Evolutionary conservation across 2,113 vertebrate genomes (phyloP).

Genomic region (Australoheros scitulus): DNA sequence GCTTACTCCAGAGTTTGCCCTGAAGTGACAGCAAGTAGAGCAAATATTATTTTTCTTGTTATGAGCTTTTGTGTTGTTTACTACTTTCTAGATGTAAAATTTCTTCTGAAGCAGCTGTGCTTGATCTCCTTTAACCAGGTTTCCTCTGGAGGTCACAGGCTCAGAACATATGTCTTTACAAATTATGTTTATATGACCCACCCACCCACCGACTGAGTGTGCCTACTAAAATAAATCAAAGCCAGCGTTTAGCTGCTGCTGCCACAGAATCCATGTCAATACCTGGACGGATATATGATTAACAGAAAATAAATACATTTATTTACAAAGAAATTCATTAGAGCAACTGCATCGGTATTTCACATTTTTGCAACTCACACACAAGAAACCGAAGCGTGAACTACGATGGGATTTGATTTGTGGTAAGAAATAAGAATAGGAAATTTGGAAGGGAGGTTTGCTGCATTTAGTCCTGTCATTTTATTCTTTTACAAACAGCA

Average conservation of each 20-base stretch:
- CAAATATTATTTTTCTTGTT: neutral
- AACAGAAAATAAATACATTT: neutral
- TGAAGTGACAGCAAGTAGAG: neutral
- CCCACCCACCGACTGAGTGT: conserved; percentile 3
- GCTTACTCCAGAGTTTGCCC: neutral
- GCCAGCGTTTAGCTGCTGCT: neutral
- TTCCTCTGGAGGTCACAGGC: conserved; percentile 30
- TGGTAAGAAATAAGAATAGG: neutral
- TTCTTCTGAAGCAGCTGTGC: neutral
- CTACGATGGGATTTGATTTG: neutral
- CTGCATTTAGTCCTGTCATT: neutral
- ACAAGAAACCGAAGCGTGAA: neutral
- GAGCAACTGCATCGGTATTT: neutral
- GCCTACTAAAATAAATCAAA: conserved; percentile 39
- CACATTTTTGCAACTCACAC: neutral
- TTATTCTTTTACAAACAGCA: neutral
- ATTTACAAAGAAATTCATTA: neutral
- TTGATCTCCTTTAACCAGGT: conserved; percentile 20
- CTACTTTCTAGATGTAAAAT: neutral
- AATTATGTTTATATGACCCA: neutral
- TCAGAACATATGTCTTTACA: conserved; percentile 29
- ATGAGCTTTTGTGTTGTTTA: neutral
- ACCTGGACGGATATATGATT: neutral
- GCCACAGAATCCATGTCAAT: neutral
- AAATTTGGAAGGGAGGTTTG: neutral